Evolutionary conservation across 2,888 invertebrate genomes (phyloP).

Genomic region (Pachydiplax longipennis): DNA sequence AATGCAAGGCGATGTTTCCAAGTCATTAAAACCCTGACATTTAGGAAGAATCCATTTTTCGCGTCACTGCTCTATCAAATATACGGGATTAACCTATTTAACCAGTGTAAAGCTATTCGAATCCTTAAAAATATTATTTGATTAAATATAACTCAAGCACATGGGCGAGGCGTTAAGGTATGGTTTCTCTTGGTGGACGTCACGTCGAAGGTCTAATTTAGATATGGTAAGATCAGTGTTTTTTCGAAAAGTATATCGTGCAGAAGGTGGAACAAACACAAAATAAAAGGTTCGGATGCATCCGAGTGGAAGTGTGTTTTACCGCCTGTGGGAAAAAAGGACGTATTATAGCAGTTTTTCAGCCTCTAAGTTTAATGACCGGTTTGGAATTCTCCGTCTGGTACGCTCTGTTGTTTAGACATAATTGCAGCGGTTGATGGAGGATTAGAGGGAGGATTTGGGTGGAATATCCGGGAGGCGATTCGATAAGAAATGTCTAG

Average conservation of each 20-base stretch:
- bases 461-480: not conserved
- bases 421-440: constrained; percentile 28
- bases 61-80: not conserved
- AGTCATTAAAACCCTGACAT: not conserved
- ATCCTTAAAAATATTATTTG: not conserved
- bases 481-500: not conserved
- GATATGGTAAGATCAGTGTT: not conserved
- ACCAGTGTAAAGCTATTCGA: not conserved
- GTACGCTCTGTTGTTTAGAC: constrained; percentile 36
- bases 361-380: constrained; percentile 30
- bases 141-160: not conserved
- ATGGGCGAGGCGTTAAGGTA: not conserved
- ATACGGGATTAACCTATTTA: not conserved
- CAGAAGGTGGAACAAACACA: not conserved
- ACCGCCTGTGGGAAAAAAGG: constrained; percentile 4
- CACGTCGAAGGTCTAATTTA: not conserved
- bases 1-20: not conserved
- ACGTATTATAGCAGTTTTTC: constrained; percentile 7
- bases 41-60: not conserved
- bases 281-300: not conserved
- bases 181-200: not conserved
- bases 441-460: not conserved
- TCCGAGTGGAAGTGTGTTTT: constrained; percentile 32
- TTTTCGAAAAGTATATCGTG: not conserved
- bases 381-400: not conserved